Evolutionary conservation across 1,140 invertebrate species (phyloP), one percentile per base, ranked within the genome.

Genomic region (Phymastichus coffea): DNA sequence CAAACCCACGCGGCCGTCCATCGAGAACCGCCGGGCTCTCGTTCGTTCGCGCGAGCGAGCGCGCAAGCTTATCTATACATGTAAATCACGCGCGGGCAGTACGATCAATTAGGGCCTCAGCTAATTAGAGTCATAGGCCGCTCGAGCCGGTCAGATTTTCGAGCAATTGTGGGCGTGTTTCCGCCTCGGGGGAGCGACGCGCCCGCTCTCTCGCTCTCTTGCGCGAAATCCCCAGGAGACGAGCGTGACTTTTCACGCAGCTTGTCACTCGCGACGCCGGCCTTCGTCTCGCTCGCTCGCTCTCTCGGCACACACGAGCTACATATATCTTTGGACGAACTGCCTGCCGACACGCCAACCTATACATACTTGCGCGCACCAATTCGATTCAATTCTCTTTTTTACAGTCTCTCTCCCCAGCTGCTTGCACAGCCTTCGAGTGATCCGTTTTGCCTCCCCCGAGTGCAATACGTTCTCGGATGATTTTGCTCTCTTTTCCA

Each of bases 111-210:
- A 61, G 52, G 28, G n/a, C 59, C 46, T 10, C 28, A 37, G 46
- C 52, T 61, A 61, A 61, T 61, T 55, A 61, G 51, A 38, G 46
- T 37, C 14, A n/a, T n/a, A n/a, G n/a, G n/a, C 14, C 35, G 35
- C 47, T 38, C 30, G 30, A 38, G 37, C 57, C 52, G 52, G 59
- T 61, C 52, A 61, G 59, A 61, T 61, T 61, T 61, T 51, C n/a
- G 43, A 55, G 46, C 49, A 43, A 49, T 49, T 51, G 59, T 61
- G 59, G 59, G 59, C 59, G 59, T 61, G 59, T 61, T 61, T 43
- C 37, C 44, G 46, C 46, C 59, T 56, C 59, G 35, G 22, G 59
- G 52, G 59, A 61, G 23, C 40, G 58, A 40, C 58, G 58, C 58
- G 49, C 58, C 58, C 43, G 10, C 10, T 3, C 44, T 47, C n/a